These are phyloP conservation scores for Poeciliopsis occidentalis DNA, from an alignment of 2,113 vertebrate genomes.

Conservation along the genomic window DNA sequence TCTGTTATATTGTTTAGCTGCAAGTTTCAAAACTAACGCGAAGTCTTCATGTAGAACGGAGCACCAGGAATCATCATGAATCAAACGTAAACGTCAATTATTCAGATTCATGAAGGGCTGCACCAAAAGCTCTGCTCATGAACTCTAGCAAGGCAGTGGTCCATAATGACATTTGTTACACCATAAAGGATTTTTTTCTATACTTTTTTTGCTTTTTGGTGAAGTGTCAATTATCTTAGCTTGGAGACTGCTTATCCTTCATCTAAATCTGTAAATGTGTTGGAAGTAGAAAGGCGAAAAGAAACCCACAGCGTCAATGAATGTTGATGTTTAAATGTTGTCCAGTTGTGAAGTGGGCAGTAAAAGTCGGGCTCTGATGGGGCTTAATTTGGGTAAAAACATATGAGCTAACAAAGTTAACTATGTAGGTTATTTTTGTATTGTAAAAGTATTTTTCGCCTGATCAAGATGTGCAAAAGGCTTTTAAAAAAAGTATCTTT, in stretches of 20 bases:
- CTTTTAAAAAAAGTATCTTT: no score
- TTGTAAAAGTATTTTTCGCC: neutral
- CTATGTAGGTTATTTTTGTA: neutral
- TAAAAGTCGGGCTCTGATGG: neutral
- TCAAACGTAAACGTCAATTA: neutral
- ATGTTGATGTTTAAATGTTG: neutral
- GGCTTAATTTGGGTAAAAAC: neutral
- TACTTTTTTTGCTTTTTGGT: neutral
- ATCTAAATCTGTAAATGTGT: neutral
- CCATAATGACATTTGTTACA: neutral
- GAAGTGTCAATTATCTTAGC: neutral
- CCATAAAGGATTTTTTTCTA: neutral
- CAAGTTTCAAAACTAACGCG: neutral
- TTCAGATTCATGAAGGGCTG: neutral
- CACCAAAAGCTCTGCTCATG: neutral
- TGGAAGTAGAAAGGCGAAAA: neutral
- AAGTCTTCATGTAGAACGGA: no score
- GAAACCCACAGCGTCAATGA: neutral
- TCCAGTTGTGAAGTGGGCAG: neutral
- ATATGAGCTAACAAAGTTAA: neutral
- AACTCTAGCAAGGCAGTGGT: neutral
- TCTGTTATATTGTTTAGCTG: neutral
- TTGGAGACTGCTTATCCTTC: neutral
- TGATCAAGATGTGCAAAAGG: neutral
- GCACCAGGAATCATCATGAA: neutral